A percentile compares a stretch with the other conserved stretches of the same genome.
These are phyloP conservation scores for Vollenhovia emeryi DNA, from an alignment of 1,140 invertebrate species.

Conservation along the genomic window DNA sequence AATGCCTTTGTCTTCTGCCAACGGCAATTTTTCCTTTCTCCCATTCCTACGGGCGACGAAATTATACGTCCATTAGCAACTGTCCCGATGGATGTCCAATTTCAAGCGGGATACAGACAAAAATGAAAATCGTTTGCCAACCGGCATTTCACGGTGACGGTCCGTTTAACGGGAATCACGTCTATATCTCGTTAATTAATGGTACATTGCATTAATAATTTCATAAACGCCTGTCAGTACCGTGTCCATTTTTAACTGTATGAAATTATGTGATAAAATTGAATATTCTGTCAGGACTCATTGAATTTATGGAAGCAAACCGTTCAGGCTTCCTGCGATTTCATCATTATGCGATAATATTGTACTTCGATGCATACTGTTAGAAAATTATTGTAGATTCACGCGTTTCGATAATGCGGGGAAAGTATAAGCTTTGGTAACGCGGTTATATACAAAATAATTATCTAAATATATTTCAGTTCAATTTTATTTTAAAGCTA, in stretches of 20 bases:
- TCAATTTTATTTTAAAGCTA: not conserved
- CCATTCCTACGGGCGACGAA: not conserved
- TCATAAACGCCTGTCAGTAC: conserved; percentile 9
- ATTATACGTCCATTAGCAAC: conserved; percentile 42
- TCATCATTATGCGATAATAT: not conserved
- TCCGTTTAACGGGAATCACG: conserved; percentile 15
- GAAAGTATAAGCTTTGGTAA: not conserved
- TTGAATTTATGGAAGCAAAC: conserved; percentile 10
- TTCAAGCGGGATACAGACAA: not conserved
- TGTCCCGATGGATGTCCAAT: conserved; percentile 23
- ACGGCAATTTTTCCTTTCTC: not conserved
- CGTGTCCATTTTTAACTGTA: conserved; percentile 28
- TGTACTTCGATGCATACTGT: not conserved
- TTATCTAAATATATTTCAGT: not conserved
- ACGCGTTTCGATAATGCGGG: not conserved
- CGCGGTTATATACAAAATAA: not conserved
- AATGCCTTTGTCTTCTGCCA: conserved; percentile 47
- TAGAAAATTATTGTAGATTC: conserved; percentile 12
- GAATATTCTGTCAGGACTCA: not conserved
- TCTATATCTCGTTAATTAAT: conserved; percentile 41
- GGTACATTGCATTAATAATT: conserved; percentile 14
- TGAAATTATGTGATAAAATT: conserved; percentile 19
- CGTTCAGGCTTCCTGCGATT: not conserved
- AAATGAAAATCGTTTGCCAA: conserved; percentile 32
- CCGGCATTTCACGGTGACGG: not conserved